Percentiles rank a stretch among this genome's conserved stretches.
Evolutionary conservation across 2,113 vertebrate genomes (phyloP).

Genomic region (Scartelaos histophorus): DNA sequence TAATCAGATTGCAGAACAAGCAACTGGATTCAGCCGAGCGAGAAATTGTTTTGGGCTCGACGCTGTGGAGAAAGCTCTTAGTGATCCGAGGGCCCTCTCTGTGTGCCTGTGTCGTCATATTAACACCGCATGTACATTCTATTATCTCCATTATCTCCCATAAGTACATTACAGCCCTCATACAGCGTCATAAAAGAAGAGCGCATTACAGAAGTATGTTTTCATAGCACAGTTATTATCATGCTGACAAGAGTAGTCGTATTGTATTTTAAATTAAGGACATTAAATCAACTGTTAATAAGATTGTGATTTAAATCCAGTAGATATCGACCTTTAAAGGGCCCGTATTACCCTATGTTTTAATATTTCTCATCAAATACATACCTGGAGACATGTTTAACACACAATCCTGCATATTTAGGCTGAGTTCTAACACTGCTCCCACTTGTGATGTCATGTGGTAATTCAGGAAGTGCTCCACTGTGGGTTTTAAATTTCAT

Average conservation of each 20-base stretch:
- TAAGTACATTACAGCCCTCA: constrained; percentile 18
- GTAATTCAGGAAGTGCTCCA: too few species aligned
- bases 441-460: too few species aligned
- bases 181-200: background rate
- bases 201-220: too few species aligned
- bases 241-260: background rate
- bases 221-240: background rate
- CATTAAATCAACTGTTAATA: background rate
- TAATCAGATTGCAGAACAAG: constrained; percentile 68
- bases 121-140: constrained; percentile 52
- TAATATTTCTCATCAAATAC: too few species aligned
- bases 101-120: constrained; percentile 48
- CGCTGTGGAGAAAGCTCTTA: constrained; percentile 58
- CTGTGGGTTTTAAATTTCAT: too few species aligned
- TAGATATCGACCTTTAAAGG: too few species aligned
- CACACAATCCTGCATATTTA: too few species aligned
- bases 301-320: too few species aligned
- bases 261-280: background rate
- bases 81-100: constrained; percentile 42
- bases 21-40: constrained; percentile 56
- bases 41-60: constrained; percentile 75
- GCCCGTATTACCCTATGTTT: too few species aligned
- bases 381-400: too few species aligned
- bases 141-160: constrained; percentile 42
- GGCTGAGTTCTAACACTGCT: too few species aligned